These are phyloP conservation scores for Electrona antarctica DNA, from an alignment of 2,113 vertebrate species.

Conservation along the genomic window DNA sequence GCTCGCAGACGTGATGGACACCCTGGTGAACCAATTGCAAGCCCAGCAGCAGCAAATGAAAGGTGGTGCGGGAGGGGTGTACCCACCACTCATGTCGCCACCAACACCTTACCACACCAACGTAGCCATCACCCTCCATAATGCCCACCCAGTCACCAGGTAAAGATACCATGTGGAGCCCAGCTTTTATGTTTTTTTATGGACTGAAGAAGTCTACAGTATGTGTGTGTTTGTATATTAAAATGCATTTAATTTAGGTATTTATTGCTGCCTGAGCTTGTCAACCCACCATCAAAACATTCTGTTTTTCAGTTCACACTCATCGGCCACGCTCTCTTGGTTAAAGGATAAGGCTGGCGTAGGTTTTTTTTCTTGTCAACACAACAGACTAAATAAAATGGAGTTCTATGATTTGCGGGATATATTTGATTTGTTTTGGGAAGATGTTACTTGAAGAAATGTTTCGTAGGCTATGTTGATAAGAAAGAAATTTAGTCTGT, in stretches of 20 bases:
- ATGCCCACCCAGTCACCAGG: constrained; percentile 98
- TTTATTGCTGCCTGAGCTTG: constrained; percentile 33
- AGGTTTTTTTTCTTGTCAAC: too few relatives aligned
- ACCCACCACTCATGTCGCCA: constrained; percentile 94
- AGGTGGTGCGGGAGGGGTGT: constrained; percentile 78
- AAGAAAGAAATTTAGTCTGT: too few relatives aligned
- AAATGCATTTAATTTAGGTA: background rate
- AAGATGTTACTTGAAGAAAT: too few relatives aligned
- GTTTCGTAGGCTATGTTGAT: too few relatives aligned
- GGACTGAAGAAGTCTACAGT: background rate
- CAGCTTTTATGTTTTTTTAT: background rate
- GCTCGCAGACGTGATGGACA: constrained; percentile 95
- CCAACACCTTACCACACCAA: constrained; percentile 91
- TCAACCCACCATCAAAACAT: constrained; percentile 9
- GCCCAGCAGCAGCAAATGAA: constrained; percentile 78
- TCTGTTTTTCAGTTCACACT: constrained; percentile 7
- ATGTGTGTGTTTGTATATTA: background rate
- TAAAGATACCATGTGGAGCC: constrained; percentile 59
- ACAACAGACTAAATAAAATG: too few relatives aligned
- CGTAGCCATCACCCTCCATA: constrained; percentile 94
- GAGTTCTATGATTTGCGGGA: too few relatives aligned
- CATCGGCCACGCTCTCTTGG: constrained; percentile 24
- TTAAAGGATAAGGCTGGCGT: too few relatives aligned
- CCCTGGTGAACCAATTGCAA: constrained; percentile 89
- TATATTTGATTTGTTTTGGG: too few relatives aligned